Conservation (phyloP, 2,113 vertebrate genomes). For the Ceyx cyanopectus region DNA sequence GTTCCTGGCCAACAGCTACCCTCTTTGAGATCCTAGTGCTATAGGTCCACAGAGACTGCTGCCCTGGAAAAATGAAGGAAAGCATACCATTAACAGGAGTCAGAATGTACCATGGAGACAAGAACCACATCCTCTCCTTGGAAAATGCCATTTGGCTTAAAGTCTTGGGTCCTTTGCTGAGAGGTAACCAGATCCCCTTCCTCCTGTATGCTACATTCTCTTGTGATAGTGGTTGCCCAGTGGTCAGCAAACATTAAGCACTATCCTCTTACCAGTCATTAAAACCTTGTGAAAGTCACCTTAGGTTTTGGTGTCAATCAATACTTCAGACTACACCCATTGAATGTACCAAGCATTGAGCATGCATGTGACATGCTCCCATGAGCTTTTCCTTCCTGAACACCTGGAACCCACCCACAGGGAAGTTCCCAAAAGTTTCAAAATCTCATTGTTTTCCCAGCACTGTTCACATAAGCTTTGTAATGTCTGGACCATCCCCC, state of each 20-base stretch:
- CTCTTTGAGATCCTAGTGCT: not conserved
- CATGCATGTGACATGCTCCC: not conserved
- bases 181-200: not conserved
- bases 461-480: not conserved
- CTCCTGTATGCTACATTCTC: not conserved
- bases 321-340: not conserved
- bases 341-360: not conserved
- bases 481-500: not conserved
- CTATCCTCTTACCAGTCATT: not conserved
- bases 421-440: not conserved
- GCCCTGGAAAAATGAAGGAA: not conserved
- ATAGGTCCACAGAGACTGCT: not conserved
- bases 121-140: not conserved
- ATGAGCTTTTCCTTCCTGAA: not conserved
- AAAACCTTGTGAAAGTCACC: not conserved
- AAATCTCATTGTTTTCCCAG: not conserved
- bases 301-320: not conserved
- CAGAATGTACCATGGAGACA: rapidly evolving
- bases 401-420: not conserved
- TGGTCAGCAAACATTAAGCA: not conserved
- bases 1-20: not conserved
- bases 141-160: not conserved
- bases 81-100: not conserved
- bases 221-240: not conserved
- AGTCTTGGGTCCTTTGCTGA: not conserved